Evolutionary conservation across 53 echinoderm and acorn worm species (phyloP), one percentile per base, ranked within the genome.

Genomic region (Astropecten irregularis): DNA sequence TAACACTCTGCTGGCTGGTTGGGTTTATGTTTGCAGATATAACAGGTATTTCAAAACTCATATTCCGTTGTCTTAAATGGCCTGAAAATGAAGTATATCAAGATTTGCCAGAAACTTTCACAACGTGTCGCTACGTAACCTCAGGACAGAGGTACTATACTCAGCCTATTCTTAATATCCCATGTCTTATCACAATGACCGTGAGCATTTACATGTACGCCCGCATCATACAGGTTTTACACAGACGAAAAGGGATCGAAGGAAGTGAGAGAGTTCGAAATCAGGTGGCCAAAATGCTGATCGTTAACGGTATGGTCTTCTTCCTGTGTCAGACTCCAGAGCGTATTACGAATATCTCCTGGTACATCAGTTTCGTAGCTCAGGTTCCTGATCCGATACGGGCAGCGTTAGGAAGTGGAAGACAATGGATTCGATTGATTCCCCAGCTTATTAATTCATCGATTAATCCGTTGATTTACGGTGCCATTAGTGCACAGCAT

Each of bases 121-220:
- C 42, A 4, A 29, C 21, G 6, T 83, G 69, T 52, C 10, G 2
- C 0, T 20, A 68, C 7, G 13, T 36, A 16, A 4, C 2, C 6
- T 18, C 19, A 18, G 4, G 23, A 3, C 10, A 33, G 9, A 0
- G 20, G 3, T 11, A 54, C 54, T 36, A 29, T 57, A 56, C 56
- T 2, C 16, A 16, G 5, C 40, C 58, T 3, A 4, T 83, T 3
- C 56, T 56, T 0, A 40, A 69, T 23, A 3, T 54, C 9, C 56
- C 57, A 56, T 83, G 68, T 25, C 15, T 69, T 28, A 28, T 69
- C 16, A 28, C 83, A 7, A 10, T 83, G 40, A 22, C 55, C 29
- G 3, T 53, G 19, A 69, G 49, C 69, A 22, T 56, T 7, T 83
- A 55, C 59, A 68, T 83, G 37, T 83, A 83, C 69, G 35, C 29